Conservation (phyloP, 37 sponge, comb jelly and placozoan genomes). For the Haliclona indistincta region DNA sequence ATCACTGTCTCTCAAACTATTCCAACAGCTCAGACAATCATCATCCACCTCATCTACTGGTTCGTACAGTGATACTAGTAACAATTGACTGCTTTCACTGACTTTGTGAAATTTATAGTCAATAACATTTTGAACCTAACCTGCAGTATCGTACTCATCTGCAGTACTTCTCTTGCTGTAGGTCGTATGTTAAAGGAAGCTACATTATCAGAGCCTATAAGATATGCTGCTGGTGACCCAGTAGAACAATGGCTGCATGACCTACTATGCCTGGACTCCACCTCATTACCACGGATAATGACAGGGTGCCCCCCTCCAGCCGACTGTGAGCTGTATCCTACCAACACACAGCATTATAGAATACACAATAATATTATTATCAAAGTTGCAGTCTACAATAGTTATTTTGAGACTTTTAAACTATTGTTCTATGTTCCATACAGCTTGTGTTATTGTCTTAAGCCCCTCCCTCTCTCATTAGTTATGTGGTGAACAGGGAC, state of each 20-base stretch:
- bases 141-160: too few species aligned
- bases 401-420: too few species aligned
- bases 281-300: slow-evolving; percentile 39
- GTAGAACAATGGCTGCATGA: slow-evolving; percentile 94
- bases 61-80: neutral
- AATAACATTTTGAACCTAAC: too few species aligned
- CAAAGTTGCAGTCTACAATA: too few species aligned
- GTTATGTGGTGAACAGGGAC: slow-evolving; percentile 93
- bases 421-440: too few species aligned
- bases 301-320: slow-evolving; percentile 82
- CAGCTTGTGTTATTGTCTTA: too few species aligned
- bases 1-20: slow-evolving; percentile 92
- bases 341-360: too few species aligned
- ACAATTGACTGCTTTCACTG: too few species aligned
- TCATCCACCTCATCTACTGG: too few species aligned
- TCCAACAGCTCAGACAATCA: slow-evolving; percentile 77
- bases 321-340: slow-evolving; percentile 83
- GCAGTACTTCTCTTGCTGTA: too few species aligned
- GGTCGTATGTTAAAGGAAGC: slow-evolving; percentile 82
- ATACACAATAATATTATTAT: too few species aligned
- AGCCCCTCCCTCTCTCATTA: neutral
- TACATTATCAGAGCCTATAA: slow-evolving; percentile 85
- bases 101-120: too few species aligned
- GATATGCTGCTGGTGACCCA: slow-evolving; percentile 79
- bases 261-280: slow-evolving; percentile 88